A percentile compares a stretch with the other conserved stretches of the same genome.
These are phyloP conservation scores for Amblyraja radiata DNA, from an alignment of 2,797 vertebrate genomes.

Conservation along the genomic window DNA sequence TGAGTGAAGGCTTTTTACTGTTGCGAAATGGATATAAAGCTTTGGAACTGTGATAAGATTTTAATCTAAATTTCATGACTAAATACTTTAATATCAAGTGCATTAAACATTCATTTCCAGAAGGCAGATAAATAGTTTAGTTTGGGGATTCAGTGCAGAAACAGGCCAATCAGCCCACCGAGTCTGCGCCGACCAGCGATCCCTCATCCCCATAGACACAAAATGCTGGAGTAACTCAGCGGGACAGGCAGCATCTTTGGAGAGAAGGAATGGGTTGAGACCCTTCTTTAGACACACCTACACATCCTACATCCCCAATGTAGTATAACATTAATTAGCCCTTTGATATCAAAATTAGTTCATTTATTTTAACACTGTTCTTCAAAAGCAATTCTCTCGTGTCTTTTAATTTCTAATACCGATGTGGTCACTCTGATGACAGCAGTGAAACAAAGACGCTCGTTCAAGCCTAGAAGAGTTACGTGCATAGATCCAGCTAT, in stretches of 20 bases:
- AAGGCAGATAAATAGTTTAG: background rate
- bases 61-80: background rate
- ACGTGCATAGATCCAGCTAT: too few species aligned
- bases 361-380: background rate
- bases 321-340: background rate
- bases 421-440: too few species aligned
- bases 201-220: too few species aligned
- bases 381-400: background rate
- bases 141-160: background rate
- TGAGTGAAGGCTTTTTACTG: background rate
- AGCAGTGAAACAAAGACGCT: too few species aligned
- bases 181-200: too few species aligned
- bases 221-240: too few species aligned
- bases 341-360: background rate
- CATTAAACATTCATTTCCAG: background rate
- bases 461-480: too few species aligned
- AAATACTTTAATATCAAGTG: background rate
- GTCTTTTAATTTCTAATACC: background rate
- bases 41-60: background rate
- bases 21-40: background rate
- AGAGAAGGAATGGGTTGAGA: too few species aligned
- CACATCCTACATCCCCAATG: too few species aligned
- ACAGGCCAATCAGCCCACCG: too few species aligned
- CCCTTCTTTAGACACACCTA: too few species aligned
- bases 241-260: too few species aligned